Evolutionary conservation across 2,888 invertebrate genomes (phyloP).

Genomic region (Scelioninae gen. 2): DNA sequence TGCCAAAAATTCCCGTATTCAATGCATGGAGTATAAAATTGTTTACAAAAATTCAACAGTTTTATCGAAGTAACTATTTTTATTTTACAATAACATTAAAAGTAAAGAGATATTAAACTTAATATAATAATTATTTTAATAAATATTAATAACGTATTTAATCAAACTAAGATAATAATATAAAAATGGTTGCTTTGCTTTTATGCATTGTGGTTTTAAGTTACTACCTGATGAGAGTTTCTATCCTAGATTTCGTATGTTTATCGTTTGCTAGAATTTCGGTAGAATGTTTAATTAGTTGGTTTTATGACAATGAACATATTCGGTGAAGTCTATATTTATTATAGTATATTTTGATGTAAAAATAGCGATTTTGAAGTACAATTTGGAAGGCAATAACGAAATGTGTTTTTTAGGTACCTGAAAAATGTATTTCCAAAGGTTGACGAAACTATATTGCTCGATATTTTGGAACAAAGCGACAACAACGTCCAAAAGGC

Average conservation of each 20-base stretch:
- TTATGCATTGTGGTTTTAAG: constrained; percentile 39
- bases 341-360: constrained; percentile 31
- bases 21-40: constrained; percentile 51
- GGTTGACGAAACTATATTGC: constrained; percentile 90
- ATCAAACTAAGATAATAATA: too few species aligned
- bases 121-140: too few species aligned
- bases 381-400: constrained; percentile 11
- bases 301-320: constrained; percentile 37
- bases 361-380: too few species aligned
- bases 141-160: too few species aligned
- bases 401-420: constrained; percentile 79
- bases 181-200: constrained; percentile 39
- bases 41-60: constrained; percentile 29
- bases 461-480: constrained; percentile 88
- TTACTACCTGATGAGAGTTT: constrained; percentile 28
- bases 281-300: constrained; percentile 56
- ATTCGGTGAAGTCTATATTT: constrained; percentile 40
- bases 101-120: too few species aligned
- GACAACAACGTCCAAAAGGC: constrained; percentile 94
- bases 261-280: constrained; percentile 56
- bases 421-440: constrained; percentile 93
- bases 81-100: not conserved
- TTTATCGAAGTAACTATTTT: constrained; percentile 42
- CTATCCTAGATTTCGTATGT: constrained; percentile 43
- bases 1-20: constrained; percentile 46